phyloP scores from a whole-genome alignment of 2,888 invertebrate genomes.

The Mactromeris polynyma region DNA sequence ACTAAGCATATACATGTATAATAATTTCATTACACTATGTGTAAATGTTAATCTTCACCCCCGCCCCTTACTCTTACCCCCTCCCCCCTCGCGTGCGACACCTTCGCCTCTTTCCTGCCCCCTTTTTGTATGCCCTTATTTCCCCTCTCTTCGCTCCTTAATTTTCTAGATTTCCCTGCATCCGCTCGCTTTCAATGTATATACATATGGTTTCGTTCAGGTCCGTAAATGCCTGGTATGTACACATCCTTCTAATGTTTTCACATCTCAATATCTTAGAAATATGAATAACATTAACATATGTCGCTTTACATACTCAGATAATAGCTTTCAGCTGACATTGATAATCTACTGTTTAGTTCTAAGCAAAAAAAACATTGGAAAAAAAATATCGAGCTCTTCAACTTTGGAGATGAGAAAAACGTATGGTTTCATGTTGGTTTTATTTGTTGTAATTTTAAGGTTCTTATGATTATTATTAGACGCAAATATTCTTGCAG shows the following conservation, averaged over 20 bases:
- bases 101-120: too few relatives aligned
- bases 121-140: too few relatives aligned
- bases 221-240: background rate
- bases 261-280: background rate
- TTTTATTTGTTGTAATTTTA: background rate
- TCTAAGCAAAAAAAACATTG: background rate
- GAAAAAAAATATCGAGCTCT: background rate
- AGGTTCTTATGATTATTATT: background rate
- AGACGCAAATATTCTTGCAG: background rate
- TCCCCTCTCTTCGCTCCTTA: background rate
- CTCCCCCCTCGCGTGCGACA: background rate
- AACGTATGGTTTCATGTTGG: background rate
- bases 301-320: constrained; percentile 16
- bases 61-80: background rate
- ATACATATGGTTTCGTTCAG: constrained; percentile 35
- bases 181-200: background rate
- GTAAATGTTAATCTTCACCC: too few relatives aligned
- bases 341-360: background rate
- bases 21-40: too few relatives aligned
- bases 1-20: too few relatives aligned
- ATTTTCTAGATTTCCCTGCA: background rate
- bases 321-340: background rate
- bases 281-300: constrained; percentile 24
- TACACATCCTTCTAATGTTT: background rate
- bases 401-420: background rate